Base-by-base conservation (phyloP, 1,140 invertebrate species). In the Carcinoscorpius rotundicauda region DNA sequence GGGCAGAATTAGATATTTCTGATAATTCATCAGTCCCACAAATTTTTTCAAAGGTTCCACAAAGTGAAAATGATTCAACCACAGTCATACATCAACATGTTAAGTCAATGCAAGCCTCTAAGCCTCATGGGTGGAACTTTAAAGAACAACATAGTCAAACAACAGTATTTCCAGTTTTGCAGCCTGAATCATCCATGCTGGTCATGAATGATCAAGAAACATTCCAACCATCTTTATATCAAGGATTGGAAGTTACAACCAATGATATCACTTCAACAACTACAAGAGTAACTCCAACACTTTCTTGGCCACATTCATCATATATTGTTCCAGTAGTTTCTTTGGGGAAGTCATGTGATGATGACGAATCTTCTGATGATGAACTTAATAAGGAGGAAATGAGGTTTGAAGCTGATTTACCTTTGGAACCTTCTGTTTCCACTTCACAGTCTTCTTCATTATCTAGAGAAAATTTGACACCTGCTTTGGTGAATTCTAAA, bases 351-450 rank as follows among this genome's bases (percentile, higher is more conserved):
- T 29, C 29, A 29, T 29, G 29, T 29, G 29, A 29, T 29, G 90
- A 92, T 73, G 76, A 76, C 55, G 90, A 93, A 75, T 88, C 88
- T 73, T 81, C 81, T 71, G 91, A 94, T 77, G 91, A 94, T 76
- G 91, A 94, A 74, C 81, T 93, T 65, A 83, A 87, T 68, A 82
- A 86, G 71, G 91, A 93, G 75, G 87, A 91, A 73, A 93, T 93
- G 72, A 85, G 86, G 75, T 93, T 93, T 66, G 68, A 70, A 64
- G 58, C 68, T n/a, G 73, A 74, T 53, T 65, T 29, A 60, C 52
- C 49, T n/a, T 8, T 6, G 6, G n/a, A 55, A 6, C 53, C 53
- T 55, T 29, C 29, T 29, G 6, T 55, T n/a, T 55, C 53, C n/a
- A 55, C n/a, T 6, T n/a, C 6, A 29, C 29, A 29, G 29, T 29